Base-by-base conservation (phyloP, 2,113 vertebrate species). In the Cheirogaleus medius region DNA sequence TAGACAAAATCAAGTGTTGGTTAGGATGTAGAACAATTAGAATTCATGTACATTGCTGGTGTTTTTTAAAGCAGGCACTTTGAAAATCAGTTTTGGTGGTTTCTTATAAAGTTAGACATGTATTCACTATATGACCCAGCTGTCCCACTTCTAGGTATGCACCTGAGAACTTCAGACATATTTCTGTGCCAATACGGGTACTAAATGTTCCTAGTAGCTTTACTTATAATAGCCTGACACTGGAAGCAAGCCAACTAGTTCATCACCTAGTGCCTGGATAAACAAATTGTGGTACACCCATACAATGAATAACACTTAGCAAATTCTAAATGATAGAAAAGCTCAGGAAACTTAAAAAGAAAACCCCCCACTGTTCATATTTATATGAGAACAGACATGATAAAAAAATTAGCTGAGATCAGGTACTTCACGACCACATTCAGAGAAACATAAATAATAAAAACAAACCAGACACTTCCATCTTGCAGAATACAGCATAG, bases 251-350 rank as follows among this genome's bases (percentile, higher is more conserved):
- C 37, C 64, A 44, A 27, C 23, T 87, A 63, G 74, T 86, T 90
- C 32, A 81, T 74, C n/a, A 90, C 5, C 29, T 71, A 47, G 29
- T 78, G 12, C n/a, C 29, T 60, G 18, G 17, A 52, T 93, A 96
- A 90, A 93, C 8, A 42, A 85, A 85, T 63, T 63, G 27, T 47
- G 32, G n/a, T 90, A 52, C 8, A 73, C 84, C 23, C 9, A 39
- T 56, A 78, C 2, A 37, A 10, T 64, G 44, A 86, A 58, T 69
- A 84, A 32, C 80, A 64, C 13, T 84, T 85, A 54, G 56, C 12
- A 94, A 95, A 94, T 78, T 84, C 25, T 91, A 77, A 83, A 91
- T 77, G 60, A n/a, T 91, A 34, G 68, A 42, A 54, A 77, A 92
- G 8, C 58, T 77, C 29, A 93, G 58, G 18, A 83, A 93, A 83